Conservation (phyloP, 2,888 invertebrate genomes). For the Eupithecia inturbata region DNA sequence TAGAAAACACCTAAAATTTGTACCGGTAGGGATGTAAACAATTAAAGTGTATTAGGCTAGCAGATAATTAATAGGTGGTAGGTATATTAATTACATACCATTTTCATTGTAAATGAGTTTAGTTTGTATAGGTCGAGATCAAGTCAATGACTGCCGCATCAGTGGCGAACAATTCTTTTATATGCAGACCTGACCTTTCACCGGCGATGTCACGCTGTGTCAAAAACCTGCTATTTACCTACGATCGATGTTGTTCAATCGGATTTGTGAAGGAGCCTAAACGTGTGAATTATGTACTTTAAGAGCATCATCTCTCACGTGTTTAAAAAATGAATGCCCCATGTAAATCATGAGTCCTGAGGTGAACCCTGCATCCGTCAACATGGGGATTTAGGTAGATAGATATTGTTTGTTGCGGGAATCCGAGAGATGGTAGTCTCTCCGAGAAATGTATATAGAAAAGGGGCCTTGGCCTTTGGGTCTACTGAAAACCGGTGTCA, state of each 20-base stretch:
- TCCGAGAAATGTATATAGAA: neutral
- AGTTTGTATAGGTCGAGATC: constrained; percentile 59
- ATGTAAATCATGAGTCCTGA: neutral
- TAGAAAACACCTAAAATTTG: neutral
- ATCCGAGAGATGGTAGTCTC: neutral
- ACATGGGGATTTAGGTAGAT: neutral
- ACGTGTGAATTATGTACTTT: neutral
- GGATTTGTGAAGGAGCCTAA: constrained; percentile 10
- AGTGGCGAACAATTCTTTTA: constrained; percentile 70
- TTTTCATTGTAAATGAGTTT: constrained; percentile 70
- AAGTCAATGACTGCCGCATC: constrained; percentile 72
- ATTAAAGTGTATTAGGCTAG: neutral
- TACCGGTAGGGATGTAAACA: neutral
- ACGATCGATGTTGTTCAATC: constrained; percentile 20
- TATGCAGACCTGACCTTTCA: constrained; percentile 62
- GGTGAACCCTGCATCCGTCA: neutral
- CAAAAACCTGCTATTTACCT: constrained; percentile 9
- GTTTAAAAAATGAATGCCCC: neutral
- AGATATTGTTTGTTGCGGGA: neutral
- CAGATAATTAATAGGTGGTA: neutral
- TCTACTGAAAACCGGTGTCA: neutral
- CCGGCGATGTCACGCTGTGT: constrained; percentile 53
- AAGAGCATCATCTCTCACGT: neutral
- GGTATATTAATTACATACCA: constrained; percentile 58
- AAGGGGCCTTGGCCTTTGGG: neutral